Evolutionary conservation across 2,797 vertebrate genomes (phyloP).

Genomic region (Odontamblyopus lacepedii): DNA sequence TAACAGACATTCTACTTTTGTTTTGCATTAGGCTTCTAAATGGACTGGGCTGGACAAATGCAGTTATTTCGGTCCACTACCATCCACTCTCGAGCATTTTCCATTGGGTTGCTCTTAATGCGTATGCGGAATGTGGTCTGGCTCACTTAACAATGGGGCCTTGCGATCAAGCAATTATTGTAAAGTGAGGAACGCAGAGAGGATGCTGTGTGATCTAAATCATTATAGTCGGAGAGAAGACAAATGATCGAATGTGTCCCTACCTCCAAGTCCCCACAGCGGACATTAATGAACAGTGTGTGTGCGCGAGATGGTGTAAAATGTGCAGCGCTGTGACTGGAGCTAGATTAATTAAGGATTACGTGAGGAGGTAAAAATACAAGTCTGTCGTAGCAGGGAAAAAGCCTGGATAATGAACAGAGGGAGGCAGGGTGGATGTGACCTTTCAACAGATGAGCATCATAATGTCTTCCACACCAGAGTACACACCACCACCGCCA

Average conservation of each 20-base stretch:
- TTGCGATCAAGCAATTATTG: conserved; percentile 25
- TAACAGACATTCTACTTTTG: neutral
- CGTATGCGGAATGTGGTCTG: conserved; percentile 18
- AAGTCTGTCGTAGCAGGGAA: conserved; percentile 55
- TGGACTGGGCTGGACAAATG: conserved; percentile 3
- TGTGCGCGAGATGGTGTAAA: conserved; percentile 44
- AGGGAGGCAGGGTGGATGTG: conserved; percentile 61
- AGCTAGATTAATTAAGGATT: conserved; percentile 77
- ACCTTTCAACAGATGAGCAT: conserved; percentile 73
- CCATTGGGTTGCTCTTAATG: conserved; percentile 4
- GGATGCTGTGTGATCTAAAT: conserved; percentile 23
- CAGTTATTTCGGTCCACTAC: neutral
- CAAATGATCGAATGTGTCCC: conserved; percentile 44
- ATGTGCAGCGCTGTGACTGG: conserved; percentile 60
- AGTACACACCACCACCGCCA: conserved; percentile 3
- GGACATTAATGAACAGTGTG: conserved; percentile 54
- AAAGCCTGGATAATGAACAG: conserved; percentile 70
- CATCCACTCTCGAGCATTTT: neutral
- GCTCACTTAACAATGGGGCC: conserved; percentile 27
- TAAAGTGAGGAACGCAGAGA: conserved; percentile 21
- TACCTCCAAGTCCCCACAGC: conserved; percentile 24
- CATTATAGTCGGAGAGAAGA: conserved; percentile 45
- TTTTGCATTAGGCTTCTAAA: conserved; percentile 7
- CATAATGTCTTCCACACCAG: conserved; percentile 51
- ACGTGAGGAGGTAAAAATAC: conserved; percentile 76